Conservation (phyloP, 1,140 invertebrate genomes). For the Bombus terrestris region DNA sequence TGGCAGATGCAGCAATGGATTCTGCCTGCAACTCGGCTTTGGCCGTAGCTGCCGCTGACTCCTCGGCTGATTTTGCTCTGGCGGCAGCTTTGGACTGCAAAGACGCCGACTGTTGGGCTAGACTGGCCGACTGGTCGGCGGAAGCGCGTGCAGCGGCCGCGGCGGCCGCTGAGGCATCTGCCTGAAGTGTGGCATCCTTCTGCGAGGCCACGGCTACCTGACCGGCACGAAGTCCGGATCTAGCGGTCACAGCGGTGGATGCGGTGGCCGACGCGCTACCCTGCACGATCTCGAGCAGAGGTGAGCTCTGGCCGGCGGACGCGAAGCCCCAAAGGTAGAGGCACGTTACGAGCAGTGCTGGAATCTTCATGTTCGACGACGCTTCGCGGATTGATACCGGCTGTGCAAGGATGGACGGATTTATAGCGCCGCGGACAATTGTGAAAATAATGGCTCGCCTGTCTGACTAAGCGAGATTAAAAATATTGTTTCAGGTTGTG, state of each 20-base stretch:
- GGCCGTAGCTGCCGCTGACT: background rate
- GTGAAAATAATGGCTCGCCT: constrained; percentile 24
- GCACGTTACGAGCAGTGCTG: constrained; percentile 41
- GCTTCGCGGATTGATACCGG: constrained; percentile 51
- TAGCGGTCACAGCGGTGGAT: constrained; percentile 25
- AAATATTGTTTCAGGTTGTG: constrained; percentile 32
- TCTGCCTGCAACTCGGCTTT: background rate
- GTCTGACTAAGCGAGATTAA: background rate
- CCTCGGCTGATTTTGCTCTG: background rate
- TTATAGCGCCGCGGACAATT: constrained; percentile 40
- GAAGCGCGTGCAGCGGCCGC: background rate
- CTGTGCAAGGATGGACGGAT: background rate
- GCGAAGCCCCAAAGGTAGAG: constrained; percentile 37
- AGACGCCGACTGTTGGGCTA: background rate
- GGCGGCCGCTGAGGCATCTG: background rate
- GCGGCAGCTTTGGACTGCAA: background rate
- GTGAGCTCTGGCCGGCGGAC: background rate
- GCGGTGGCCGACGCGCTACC: constrained; percentile 6
- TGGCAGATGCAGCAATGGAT: background rate
- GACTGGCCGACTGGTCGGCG: background rate
- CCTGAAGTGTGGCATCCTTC: background rate
- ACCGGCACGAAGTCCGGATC: background rate
- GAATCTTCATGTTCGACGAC: constrained; percentile 33
- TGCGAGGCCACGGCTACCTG: background rate
- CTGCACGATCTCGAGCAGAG: background rate